phyloP scores from a whole-genome alignment of 2,888 invertebrate species.

The Polylopha cassiicola region DNA sequence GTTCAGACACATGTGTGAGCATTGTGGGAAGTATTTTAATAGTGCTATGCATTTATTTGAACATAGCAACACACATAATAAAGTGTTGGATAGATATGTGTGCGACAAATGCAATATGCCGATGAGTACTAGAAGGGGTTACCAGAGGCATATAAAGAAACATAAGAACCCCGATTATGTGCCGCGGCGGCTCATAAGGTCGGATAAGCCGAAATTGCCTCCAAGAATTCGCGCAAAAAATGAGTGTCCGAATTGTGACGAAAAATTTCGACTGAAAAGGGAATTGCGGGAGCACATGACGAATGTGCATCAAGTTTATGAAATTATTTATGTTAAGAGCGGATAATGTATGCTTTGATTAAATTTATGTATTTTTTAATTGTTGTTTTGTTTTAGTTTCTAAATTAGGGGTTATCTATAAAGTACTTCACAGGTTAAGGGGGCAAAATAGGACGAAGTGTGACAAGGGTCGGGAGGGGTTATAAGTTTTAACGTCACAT shows the following conservation, averaged over 20 bases:
- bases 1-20: conserved; percentile 36
- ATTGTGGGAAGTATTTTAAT: conserved; percentile 43
- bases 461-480: too few species aligned
- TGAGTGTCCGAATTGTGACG: conserved; percentile 19
- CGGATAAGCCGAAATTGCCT: too few species aligned
- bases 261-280: neutral
- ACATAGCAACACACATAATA: conserved; percentile 42
- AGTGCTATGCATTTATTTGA: conserved; percentile 37
- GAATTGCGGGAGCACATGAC: conserved; percentile 18
- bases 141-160: conserved; percentile 33
- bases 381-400: too few species aligned
- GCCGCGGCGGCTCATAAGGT: neutral
- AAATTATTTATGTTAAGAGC: conserved; percentile 5
- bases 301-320: conserved; percentile 17
- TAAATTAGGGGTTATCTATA: too few species aligned
- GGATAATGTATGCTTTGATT: too few species aligned
- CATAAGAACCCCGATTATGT: conserved; percentile 12
- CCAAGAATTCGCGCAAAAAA: neutral
- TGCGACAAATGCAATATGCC: conserved; percentile 39
- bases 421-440: too few species aligned
- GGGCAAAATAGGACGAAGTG: too few species aligned
- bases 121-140: conserved; percentile 42
- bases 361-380: neutral
- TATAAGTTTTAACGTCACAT: too few species aligned
- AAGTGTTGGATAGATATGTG: conserved; percentile 35